These are phyloP conservation scores for Nansenia antarctica DNA, from an alignment of 2,113 vertebrate genomes.

Conservation along the genomic window DNA sequence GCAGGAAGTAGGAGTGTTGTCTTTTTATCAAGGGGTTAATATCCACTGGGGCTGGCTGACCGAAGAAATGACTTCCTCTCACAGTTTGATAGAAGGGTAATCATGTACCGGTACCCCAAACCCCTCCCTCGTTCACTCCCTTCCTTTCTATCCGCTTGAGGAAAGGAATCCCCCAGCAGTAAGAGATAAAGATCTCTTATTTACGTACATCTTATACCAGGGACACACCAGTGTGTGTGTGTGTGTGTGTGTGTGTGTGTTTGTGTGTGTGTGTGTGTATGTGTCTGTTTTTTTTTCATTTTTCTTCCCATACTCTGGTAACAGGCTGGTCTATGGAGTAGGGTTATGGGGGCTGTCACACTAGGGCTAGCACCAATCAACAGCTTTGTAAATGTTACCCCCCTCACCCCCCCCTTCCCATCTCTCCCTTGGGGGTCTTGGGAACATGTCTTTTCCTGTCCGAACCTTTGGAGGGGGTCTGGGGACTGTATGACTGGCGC, in stretches of 20 bases:
- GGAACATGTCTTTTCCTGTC: conserved; percentile 70
- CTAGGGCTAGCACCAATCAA: conserved; percentile 63
- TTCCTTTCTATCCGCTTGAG: conserved; percentile 30
- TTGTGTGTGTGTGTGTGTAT: no score
- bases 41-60: conserved; percentile 58
- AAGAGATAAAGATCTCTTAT: background rate
- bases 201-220: background rate
- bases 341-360: conserved; percentile 11
- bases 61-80: conserved; percentile 60
- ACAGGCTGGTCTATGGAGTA: conserved; percentile 12
- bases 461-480: conserved; percentile 45
- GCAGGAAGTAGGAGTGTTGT: conserved; percentile 54
- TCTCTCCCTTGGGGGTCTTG: conserved; percentile 45
- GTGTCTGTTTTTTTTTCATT: conserved; percentile 3
- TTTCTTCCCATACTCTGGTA: conserved; percentile 7
- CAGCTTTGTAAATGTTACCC: conserved; percentile 48
- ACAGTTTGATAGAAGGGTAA: conserved; percentile 58
- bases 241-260: no score
- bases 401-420: conserved; percentile 25
- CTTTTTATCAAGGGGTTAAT: conserved; percentile 49
- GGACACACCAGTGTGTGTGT: no score
- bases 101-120: conserved; percentile 61
- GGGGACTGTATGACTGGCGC: conserved; percentile 67
- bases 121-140: conserved; percentile 41
- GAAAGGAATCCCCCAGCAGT: conserved; percentile 27